Evolutionary conservation across 1,140 invertebrate species (phyloP).

Genomic region (Nymphalis io): DNA sequence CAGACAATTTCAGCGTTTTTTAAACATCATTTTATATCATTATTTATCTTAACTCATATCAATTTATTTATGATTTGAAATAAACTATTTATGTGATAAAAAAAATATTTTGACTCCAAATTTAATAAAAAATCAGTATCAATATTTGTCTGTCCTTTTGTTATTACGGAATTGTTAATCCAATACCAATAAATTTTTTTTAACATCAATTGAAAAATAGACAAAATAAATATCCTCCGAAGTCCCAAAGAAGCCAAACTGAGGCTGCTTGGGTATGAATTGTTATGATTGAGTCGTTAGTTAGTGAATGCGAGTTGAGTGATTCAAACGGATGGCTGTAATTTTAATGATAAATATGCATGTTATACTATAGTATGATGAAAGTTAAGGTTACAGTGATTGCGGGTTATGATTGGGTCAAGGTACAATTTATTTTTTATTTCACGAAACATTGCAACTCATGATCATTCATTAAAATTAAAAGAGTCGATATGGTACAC

Average conservation of each 20-base stretch:
- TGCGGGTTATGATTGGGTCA: constrained; percentile 57
- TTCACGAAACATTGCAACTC: constrained; percentile 31
- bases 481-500: neutral
- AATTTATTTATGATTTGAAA: too few species aligned
- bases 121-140: neutral
- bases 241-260: constrained; percentile 17
- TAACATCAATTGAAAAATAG: too few species aligned
- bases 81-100: too few species aligned
- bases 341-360: constrained; percentile 42
- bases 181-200: neutral
- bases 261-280: constrained; percentile 21
- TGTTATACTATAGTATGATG: constrained; percentile 34
- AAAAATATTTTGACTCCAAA: neutral
- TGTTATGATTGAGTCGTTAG: constrained; percentile 33
- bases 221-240: neutral
- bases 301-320: constrained; percentile 36
- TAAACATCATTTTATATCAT: too few species aligned
- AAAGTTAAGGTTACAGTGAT: constrained; percentile 50
- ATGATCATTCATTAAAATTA: constrained; percentile 19
- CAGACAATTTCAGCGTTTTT: neutral
- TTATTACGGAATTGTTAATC: neutral
- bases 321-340: constrained; percentile 22
- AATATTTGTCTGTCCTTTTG: constrained; percentile 8
- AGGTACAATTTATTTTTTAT: constrained; percentile 61
- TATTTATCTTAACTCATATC: too few species aligned